These are phyloP conservation scores for Pteromalus puparum DNA, from an alignment of 1,140 invertebrate species.

Conservation along the genomic window DNA sequence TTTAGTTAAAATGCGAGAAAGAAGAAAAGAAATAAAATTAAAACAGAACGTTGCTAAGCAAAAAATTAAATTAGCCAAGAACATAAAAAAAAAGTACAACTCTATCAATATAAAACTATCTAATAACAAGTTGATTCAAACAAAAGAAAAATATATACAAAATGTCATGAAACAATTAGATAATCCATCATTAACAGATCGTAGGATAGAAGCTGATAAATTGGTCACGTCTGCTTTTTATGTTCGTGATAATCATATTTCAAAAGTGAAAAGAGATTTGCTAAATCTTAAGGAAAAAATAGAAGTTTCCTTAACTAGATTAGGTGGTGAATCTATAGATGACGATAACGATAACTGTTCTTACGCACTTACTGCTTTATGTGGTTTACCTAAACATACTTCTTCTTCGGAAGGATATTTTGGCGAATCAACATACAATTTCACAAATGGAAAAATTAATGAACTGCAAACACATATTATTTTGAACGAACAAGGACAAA, in stretches of 20 bases:
- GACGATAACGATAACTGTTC: not conserved
- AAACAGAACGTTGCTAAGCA: not conserved
- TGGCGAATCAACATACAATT: not conserved
- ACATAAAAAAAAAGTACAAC: slow-evolving; percentile 17
- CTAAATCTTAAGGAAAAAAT: not conserved
- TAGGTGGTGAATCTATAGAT: not conserved
- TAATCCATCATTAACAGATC: not conserved
- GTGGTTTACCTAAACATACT: not conserved
- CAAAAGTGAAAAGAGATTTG: not conserved
- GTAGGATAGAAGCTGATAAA: slow-evolving; percentile 10
- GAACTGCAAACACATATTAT: not conserved
- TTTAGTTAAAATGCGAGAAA: no score
- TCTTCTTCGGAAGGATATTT: slow-evolving; percentile 17
- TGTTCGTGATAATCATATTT: not conserved
- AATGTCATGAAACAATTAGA: not conserved
- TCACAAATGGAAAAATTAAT: not conserved
- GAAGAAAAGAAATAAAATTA: no score
- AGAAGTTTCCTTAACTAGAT: slow-evolving; percentile 1
- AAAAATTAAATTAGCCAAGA: not conserved
- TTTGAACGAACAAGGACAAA: slow-evolving; percentile 11
- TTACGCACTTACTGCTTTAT: not conserved
- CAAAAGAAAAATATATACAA: slow-evolving; percentile 6
- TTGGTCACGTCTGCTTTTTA: not conserved
- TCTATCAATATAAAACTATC: not conserved
- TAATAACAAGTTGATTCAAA: not conserved